Percentiles rank a stretch among this genome's conserved stretches.
Conservation (phyloP, 1,140 invertebrate genomes). For the Heliothis subflexa region DNA sequence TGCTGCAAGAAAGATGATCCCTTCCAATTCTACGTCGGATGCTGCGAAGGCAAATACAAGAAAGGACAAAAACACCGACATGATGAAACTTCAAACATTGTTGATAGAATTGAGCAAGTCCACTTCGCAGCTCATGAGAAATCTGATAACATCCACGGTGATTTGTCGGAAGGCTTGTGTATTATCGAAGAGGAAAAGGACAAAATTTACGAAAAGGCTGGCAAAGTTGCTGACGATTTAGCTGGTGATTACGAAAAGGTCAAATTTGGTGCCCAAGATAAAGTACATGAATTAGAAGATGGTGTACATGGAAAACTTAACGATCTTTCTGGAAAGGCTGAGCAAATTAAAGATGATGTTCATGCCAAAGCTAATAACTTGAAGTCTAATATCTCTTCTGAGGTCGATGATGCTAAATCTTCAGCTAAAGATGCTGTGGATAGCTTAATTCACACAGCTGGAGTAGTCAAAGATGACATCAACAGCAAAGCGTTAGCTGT, state of each 20-base stretch:
- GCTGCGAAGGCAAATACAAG: constrained; percentile 73
- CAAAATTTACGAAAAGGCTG: constrained; percentile 66
- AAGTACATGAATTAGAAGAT: constrained; percentile 64
- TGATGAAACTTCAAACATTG: constrained; percentile 78
- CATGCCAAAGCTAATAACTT: constrained; percentile 58
- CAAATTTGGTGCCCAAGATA: constrained; percentile 67
- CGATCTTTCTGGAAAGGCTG: constrained; percentile 8
- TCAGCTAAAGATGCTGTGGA: constrained; percentile 62
- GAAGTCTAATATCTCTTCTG: constrained; percentile 59
- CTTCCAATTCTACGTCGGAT: constrained; percentile 72
- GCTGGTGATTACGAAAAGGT: constrained; percentile 62
- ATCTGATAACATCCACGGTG: constrained; percentile 54
- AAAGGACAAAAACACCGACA: constrained; percentile 76
- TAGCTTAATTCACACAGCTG: constrained; percentile 56
- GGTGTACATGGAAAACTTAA: constrained; percentile 56
- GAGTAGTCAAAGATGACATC: constrained; percentile 61
- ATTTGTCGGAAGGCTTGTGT: constrained; percentile 65
- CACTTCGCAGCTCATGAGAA: constrained; percentile 75
- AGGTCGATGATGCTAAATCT: constrained; percentile 66
- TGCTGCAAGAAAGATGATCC: constrained; percentile 66
- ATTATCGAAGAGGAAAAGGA: constrained; percentile 73
- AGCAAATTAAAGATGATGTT: constrained; percentile 57
- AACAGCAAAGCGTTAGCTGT: constrained; percentile 68
- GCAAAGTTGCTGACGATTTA: constrained; percentile 65
- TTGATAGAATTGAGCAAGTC: constrained; percentile 77